A percentile compares a stretch with the other conserved stretches of the same genome.
Conservation (phyloP, 2,797 vertebrate genomes). For the Sarcophilus harrisii region DNA sequence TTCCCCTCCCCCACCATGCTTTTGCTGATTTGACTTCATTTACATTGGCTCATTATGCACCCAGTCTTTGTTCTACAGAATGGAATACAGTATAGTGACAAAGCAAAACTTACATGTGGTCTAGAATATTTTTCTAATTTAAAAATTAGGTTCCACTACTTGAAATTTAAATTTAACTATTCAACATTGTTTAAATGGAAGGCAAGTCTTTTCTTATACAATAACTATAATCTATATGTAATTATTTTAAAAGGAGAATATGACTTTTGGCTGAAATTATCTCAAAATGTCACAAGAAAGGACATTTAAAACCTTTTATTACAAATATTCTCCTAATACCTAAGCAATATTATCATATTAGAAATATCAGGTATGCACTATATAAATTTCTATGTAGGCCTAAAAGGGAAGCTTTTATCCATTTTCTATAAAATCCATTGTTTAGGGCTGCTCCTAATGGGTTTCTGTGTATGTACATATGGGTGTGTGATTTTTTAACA, state of each 20-base stretch:
- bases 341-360: constrained; percentile 69
- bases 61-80: constrained; percentile 92
- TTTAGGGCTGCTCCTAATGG: constrained; percentile 68
- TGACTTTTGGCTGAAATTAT: constrained; percentile 50
- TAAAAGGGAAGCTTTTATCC: constrained; percentile 72
- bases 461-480: constrained; percentile 15
- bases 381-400: constrained; percentile 69
- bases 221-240: constrained; percentile 66
- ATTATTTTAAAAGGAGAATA: constrained; percentile 66
- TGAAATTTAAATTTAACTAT: constrained; percentile 69
- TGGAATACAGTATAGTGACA: constrained; percentile 86
- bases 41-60: constrained; percentile 91
- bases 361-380: constrained; percentile 63
- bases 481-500: constrained; percentile 62
- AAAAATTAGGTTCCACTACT: constrained; percentile 71
- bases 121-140: constrained; percentile 75
- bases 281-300: constrained; percentile 72
- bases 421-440: constrained; percentile 77
- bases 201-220: constrained; percentile 60
- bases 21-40: constrained; percentile 92
- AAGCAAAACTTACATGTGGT: constrained; percentile 84
- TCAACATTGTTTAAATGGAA: constrained; percentile 64
- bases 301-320: constrained; percentile 75
- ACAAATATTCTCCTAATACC: constrained; percentile 66
- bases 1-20: constrained; percentile 78